These are phyloP conservation scores for Gorsachius magnificus DNA, from an alignment of 2,797 vertebrate genomes.

Conservation along the genomic window DNA sequence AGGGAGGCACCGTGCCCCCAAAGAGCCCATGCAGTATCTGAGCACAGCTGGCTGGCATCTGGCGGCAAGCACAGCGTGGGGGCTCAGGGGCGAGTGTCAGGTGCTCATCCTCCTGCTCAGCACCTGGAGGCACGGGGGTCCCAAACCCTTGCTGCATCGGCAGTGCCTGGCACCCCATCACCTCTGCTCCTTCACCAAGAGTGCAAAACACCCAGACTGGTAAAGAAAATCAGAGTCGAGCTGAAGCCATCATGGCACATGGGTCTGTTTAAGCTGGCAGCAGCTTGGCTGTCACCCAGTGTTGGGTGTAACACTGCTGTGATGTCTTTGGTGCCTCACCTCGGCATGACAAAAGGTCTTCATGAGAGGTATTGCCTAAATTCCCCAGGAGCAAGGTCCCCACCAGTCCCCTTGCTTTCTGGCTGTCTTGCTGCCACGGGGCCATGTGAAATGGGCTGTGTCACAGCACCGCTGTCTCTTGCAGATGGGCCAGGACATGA, in stretches of 20 bases:
- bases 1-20: fast-evolving
- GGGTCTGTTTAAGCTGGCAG: background rate
- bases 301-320: background rate
- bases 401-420: background rate
- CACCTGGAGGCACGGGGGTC: background rate
- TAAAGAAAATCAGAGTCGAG: background rate
- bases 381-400: background rate
- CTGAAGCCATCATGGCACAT: background rate
- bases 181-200: background rate
- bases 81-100: background rate
- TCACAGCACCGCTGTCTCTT: background rate
- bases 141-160: fast-evolving
- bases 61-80: fast-evolving
- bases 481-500: background rate
- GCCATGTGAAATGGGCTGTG: background rate
- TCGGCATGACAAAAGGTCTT: background rate
- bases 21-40: background rate
- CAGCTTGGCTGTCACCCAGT: background rate
- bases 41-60: background rate
- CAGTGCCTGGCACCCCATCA: fast-evolving
- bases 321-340: background rate
- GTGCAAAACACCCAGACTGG: background rate
- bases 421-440: background rate
- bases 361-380: background rate
- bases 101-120: background rate